A percentile compares a stretch with the other conserved stretches of the same genome.
Evolutionary conservation across 2,797 vertebrate genomes (phyloP).

Genomic region (Erpetoichthys calabaricus): DNA sequence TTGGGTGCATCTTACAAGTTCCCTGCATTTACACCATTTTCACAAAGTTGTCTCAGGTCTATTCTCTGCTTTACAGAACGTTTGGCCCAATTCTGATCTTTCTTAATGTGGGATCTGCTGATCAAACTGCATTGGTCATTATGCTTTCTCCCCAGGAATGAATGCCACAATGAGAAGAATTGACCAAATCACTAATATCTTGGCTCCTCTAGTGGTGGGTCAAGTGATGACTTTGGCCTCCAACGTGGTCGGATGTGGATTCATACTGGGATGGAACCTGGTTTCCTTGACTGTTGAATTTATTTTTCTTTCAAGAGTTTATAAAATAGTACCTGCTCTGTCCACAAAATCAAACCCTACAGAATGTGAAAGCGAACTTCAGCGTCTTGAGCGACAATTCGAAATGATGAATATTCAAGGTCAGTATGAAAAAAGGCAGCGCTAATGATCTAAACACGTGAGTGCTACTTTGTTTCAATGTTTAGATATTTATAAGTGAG

Average conservation of each 20-base stretch:
- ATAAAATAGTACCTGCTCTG: slow-evolving; percentile 52
- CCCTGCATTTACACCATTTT: too few species aligned
- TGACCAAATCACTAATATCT: slow-evolving; percentile 61
- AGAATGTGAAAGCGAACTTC: slow-evolving; percentile 23
- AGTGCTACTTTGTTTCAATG: background rate
- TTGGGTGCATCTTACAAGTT: too few species aligned
- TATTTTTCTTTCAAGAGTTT: slow-evolving; percentile 61
- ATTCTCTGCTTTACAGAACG: too few species aligned
- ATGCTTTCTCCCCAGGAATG: slow-evolving; percentile 42
- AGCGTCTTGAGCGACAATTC: slow-evolving; percentile 34
- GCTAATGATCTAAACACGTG: background rate
- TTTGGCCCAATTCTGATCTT: too few species aligned
- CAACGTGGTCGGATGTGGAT: slow-evolving; percentile 56
- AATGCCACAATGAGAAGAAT: slow-evolving; percentile 52
- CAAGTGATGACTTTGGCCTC: slow-evolving; percentile 63
- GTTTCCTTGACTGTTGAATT: slow-evolving; percentile 63
- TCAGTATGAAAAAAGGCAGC: slow-evolving; percentile 15
- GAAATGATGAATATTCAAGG: slow-evolving; percentile 38
- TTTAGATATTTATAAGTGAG: background rate
- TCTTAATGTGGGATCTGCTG: too few species aligned
- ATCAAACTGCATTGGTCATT: too few species aligned
- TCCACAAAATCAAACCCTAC: slow-evolving; percentile 44
- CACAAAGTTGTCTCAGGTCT: too few species aligned
- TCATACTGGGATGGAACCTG: slow-evolving; percentile 68
- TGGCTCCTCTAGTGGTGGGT: slow-evolving; percentile 54